phyloP scores from a whole-genome alignment of 2,888 invertebrate species.

The Cryptops parisi region DNA sequence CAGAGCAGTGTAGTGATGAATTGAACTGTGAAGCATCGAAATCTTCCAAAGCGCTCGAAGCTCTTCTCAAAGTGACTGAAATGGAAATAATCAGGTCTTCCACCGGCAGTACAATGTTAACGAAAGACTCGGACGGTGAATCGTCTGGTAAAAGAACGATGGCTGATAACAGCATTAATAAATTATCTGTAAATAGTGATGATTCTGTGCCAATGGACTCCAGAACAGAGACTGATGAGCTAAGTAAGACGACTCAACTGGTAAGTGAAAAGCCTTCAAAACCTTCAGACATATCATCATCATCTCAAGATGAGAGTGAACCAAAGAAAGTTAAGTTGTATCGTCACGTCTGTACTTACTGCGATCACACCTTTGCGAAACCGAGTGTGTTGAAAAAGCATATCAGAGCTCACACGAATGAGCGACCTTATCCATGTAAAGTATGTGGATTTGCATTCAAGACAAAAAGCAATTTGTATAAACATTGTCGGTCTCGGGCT shows the following conservation, averaged over 20 bases:
- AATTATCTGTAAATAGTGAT: not conserved
- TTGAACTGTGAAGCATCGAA: not conserved
- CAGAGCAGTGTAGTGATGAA: not conserved
- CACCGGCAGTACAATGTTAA: not conserved
- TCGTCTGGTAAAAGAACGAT: not conserved
- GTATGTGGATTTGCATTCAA: slow-evolving; percentile 86
- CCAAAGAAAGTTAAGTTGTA: slow-evolving; percentile 33
- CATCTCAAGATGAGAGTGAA: not conserved
- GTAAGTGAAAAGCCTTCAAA: not conserved
- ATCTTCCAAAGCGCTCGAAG: slow-evolving; percentile 15
- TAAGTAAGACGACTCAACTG: not conserved
- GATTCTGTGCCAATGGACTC: not conserved
- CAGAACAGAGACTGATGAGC: not conserved
- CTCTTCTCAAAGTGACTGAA: slow-evolving; percentile 18
- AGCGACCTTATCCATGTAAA: slow-evolving; percentile 76
- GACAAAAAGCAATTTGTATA: slow-evolving; percentile 83
- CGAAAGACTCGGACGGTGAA: not conserved
- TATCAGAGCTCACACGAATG: slow-evolving; percentile 84
- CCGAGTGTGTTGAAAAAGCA: slow-evolving; percentile 88
- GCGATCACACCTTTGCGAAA: slow-evolving; percentile 77
- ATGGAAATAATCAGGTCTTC: slow-evolving; percentile 17
- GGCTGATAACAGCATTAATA: not conserved
- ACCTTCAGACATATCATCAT: not conserved
- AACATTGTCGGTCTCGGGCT: slow-evolving; percentile 59
- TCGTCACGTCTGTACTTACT: slow-evolving; percentile 72